Conservation (phyloP, 64 coral and sea anemone species). For the Cladopsammia gracilis region DNA sequence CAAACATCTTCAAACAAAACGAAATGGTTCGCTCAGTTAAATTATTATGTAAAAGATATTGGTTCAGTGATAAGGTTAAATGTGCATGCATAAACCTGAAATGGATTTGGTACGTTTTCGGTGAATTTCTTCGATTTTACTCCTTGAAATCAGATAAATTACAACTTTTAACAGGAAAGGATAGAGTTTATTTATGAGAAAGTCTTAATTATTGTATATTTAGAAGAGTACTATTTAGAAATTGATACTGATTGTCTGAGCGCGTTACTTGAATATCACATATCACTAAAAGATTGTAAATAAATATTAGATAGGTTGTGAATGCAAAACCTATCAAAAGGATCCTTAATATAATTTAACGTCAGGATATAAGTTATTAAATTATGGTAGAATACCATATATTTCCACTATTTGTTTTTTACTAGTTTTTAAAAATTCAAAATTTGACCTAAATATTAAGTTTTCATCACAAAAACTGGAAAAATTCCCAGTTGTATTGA, state of each 20-base stretch:
- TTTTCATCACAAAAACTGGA: background rate
- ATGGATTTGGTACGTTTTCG: background rate
- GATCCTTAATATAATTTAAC: slow-evolving; percentile 40
- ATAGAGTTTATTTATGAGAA: slow-evolving; percentile 56
- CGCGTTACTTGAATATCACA: background rate
- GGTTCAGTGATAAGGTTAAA: background rate
- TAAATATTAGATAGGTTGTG: slow-evolving; percentile 3
- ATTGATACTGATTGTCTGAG: background rate
- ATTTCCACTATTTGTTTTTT: background rate
- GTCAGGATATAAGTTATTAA: background rate
- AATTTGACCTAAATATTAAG: background rate
- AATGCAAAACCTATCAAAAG: slow-evolving; percentile 10
- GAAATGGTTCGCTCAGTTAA: background rate
- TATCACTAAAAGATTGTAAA: background rate
- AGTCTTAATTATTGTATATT: slow-evolving; percentile 46
- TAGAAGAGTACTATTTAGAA: slow-evolving; percentile 47
- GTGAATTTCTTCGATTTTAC: background rate
- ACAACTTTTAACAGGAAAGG: background rate
- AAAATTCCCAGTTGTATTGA: background rate
- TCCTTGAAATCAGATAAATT: background rate
- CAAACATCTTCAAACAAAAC: background rate
- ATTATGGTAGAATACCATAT: background rate
- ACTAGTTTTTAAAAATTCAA: too few relatives aligned
- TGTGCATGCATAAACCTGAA: background rate
- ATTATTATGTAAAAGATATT: slow-evolving; percentile 19